These are phyloP conservation scores for Bufo bufo DNA, from an alignment of 2,113 vertebrate genomes.

Conservation along the genomic window DNA sequence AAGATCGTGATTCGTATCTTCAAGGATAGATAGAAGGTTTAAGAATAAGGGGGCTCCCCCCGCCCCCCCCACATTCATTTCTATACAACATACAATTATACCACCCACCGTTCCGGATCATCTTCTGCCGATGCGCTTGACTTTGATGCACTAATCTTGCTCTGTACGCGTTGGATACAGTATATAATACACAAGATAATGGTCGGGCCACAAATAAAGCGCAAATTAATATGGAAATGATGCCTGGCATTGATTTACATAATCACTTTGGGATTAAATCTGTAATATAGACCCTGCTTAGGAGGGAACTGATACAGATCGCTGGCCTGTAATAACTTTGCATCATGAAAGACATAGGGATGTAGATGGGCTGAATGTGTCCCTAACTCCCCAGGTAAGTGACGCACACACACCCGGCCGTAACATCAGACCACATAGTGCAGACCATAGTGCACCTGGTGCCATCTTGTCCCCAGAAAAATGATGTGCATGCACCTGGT, in stretches of 20 bases:
- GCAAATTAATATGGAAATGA: slow-evolving; percentile 22
- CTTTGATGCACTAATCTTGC: slow-evolving; percentile 16
- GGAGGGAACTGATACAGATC: not conserved
- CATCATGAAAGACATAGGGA: not conserved
- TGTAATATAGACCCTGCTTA: not conserved
- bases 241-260: not conserved
- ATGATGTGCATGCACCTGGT: too few species aligned
- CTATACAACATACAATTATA: not conserved
- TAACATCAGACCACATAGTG: too few species aligned
- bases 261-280: not conserved
- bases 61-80: not conserved
- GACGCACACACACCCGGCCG: too few species aligned
- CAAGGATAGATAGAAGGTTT: not conserved
- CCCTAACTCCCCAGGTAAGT: not conserved
- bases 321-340: not conserved
- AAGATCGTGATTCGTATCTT: not conserved
- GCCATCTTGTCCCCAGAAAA: too few species aligned
- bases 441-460: too few species aligned
- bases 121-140: not conserved
- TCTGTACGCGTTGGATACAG: not conserved
- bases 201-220: not conserved
- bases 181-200: slow-evolving; percentile 12
- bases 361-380: not conserved
- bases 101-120: slow-evolving; percentile 10
- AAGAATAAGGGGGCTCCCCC: not conserved